Evolutionary conservation across 2,797 vertebrate genomes (phyloP).

Genomic region (Lepus townsendii): DNA sequence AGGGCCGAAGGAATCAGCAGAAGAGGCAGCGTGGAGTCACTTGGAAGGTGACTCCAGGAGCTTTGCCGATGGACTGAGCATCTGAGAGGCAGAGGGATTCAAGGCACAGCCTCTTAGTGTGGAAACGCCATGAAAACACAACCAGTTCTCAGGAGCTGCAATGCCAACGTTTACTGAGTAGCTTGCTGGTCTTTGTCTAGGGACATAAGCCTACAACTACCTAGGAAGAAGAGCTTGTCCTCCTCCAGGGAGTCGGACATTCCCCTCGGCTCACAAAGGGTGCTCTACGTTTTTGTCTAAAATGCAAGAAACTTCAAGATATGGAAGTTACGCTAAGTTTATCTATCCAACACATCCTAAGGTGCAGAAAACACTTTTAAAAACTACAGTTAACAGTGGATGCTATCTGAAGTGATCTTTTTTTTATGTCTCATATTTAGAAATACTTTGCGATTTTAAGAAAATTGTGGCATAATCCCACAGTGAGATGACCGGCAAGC

Average conservation of each 20-base stretch:
- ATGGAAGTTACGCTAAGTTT: not conserved
- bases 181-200: slow-evolving; percentile 13
- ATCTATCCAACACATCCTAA: slow-evolving; percentile 18
- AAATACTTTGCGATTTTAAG: not conserved
- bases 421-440: not conserved
- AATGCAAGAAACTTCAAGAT: not conserved
- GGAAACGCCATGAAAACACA: not conserved
- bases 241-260: not conserved
- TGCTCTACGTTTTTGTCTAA: not conserved
- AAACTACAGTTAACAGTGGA: slow-evolving; percentile 36
- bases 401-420: not conserved
- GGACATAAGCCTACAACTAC: not conserved
- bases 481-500: not conserved
- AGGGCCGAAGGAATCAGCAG: not conserved
- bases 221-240: not conserved
- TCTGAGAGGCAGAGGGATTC: not conserved
- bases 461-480: not conserved
- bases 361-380: not conserved
- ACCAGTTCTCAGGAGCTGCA: not conserved
- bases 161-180: not conserved
- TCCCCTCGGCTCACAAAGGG: not conserved
- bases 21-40: not conserved
- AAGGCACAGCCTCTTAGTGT: not conserved
- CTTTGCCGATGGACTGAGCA: not conserved
- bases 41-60: not conserved